Base-by-base conservation (phyloP, 2,113 vertebrate genomes). In the Psephotus haematonotus region DNA sequence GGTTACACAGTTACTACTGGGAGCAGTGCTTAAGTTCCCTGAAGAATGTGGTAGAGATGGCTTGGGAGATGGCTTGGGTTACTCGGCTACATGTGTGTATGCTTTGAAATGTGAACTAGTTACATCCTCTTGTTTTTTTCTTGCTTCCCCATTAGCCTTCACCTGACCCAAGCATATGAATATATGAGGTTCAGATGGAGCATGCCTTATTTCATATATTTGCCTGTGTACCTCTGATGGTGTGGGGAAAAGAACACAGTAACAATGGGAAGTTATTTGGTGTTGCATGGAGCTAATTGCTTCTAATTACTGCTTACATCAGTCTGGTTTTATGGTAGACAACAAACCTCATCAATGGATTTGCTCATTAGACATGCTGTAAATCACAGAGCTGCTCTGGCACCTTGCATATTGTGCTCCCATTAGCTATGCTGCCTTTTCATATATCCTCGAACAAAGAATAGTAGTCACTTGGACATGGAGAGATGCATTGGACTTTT, bases 241-340 rank as follows among this genome's bases (percentile, higher is more conserved):
- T 96, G 97, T 98, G 96, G 62, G 96, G 33, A 29, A 98, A 99
- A 98, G 98, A 98, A 98, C 98, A 97, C 94, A 67, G 98, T 99
- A 98, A 99, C 98, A 98, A 98, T 83, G 95, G 98, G 98, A 99
- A 98, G 98, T 98, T 99, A 99, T 99, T 99, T 99, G 98, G 98
- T 99, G 98, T 98, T 98, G 98, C 97, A 97, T 97, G 98, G 96
- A 98, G 98, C 98, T 99, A 99, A 99, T 99, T 99, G 98, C 98
- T 98, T 98, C 98, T 99, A 99, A 99, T 99, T 98, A 98, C 93
- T 97, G 98, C 97, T 98, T 99, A 95, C 98, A 98, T 99, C 98
- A 98, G 98, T 99, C 99, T 99, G 99, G 96, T 99, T 98, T 98
- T 98, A 98, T 98, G 96, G 97, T 97, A 98, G 98, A 99, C 98